Percentiles rank a stretch among this genome's conserved stretches.
Conservation (phyloP, 2,888 invertebrate species). For the Eristalis arbustorum region DNA sequence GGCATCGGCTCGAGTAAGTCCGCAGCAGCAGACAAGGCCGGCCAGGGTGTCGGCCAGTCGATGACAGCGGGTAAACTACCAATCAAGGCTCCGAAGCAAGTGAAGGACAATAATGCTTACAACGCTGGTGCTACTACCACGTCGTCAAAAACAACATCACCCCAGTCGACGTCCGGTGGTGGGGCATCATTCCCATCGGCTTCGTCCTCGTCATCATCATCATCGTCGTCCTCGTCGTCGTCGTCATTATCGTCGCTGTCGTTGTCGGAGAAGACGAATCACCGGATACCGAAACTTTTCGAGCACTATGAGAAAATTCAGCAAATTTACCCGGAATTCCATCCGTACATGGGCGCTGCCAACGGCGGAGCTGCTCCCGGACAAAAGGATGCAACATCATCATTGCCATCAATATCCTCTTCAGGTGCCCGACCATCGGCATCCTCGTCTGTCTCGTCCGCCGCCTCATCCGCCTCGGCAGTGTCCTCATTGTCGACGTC, state of each 20-base stretch:
- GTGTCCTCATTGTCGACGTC: conserved; percentile 46
- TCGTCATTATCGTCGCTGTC: conserved; percentile 52
- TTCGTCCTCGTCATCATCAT: conserved; percentile 41
- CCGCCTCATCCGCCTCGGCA: conserved; percentile 35
- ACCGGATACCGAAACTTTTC: conserved; percentile 86
- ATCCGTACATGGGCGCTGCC: conserved; percentile 79
- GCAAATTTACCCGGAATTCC: conserved; percentile 87
- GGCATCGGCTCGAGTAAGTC: conserved; percentile 38
- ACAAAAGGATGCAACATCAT: conserved; percentile 66
- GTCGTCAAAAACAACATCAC: conserved; percentile 35
- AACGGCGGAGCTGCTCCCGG: conserved; percentile 16
- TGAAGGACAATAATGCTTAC: conserved; percentile 76
- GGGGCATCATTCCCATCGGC: conserved; percentile 39
- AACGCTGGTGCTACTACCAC: conserved; percentile 27
- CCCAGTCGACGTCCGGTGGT: conserved; percentile 36
- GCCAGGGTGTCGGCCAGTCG: conserved; percentile 62
- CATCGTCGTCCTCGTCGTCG: conserved; percentile 36
- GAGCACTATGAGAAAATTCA: conserved; percentile 89
- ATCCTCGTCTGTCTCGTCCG: neutral
- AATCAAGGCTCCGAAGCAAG: conserved; percentile 79
- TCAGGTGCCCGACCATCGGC: conserved; percentile 34
- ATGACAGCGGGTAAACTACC: conserved; percentile 75
- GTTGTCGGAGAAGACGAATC: conserved; percentile 73
- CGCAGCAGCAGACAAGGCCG: conserved; percentile 61
- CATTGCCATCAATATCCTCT: conserved; percentile 56